Conservation (phyloP, 2,797 vertebrate genomes). For the Pipistrellus nathusii region DNA sequence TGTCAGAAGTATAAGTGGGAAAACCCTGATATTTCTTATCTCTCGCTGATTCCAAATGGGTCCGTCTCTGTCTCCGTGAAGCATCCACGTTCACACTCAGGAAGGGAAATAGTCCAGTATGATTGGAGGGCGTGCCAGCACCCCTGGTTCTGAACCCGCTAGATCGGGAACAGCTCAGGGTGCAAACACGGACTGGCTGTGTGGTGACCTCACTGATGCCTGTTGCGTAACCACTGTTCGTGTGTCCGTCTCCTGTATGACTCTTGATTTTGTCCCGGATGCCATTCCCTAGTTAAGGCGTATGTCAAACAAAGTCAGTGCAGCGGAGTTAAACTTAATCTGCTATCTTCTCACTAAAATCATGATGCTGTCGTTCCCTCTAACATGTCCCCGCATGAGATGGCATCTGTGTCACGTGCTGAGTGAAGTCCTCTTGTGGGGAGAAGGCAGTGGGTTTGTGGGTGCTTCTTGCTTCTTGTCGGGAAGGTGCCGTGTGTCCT, state of each 20-base stretch:
- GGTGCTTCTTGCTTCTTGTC: neutral
- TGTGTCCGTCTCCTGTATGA: neutral
- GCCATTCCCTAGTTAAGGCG: neutral
- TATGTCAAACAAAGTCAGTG: neutral
- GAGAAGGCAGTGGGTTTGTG: neutral
- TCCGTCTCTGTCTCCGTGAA: neutral
- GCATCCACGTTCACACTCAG: neutral
- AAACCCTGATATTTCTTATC: neutral
- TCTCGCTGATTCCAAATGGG: neutral
- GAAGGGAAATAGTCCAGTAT: neutral
- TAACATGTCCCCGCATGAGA: neutral
- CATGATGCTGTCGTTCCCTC: neutral
- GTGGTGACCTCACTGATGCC: neutral
- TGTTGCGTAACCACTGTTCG: neutral
- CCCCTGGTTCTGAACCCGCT: neutral
- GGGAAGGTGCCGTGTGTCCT: accelerated
- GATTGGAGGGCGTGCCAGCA: neutral
- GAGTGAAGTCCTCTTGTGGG: neutral
- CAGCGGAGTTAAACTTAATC: neutral
- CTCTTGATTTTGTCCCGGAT: neutral
- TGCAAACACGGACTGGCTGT: neutral
- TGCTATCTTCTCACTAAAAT: neutral
- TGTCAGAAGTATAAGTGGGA: neutral
- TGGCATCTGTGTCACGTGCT: neutral
- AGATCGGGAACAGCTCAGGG: neutral